These are phyloP conservation scores for Pseudochromis fuscus DNA, from an alignment of 2,797 vertebrate genomes.

Conservation along the genomic window DNA sequence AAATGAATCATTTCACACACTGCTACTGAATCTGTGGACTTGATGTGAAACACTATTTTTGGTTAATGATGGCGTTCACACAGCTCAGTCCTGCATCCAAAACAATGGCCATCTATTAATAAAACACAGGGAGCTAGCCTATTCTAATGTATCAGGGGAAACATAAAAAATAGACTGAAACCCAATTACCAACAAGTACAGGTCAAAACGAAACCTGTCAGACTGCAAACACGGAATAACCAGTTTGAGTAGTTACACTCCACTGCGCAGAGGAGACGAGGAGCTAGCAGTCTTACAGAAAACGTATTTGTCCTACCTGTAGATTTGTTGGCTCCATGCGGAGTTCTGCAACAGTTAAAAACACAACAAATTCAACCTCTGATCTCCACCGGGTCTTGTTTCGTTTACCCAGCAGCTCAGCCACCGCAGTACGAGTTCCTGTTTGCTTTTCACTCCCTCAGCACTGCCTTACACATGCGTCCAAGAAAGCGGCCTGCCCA, in stretches of 20 bases:
- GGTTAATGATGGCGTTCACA: background rate
- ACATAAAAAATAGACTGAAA: background rate
- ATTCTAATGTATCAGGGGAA: too few relatives aligned
- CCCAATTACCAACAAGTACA: background rate
- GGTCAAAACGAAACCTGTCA: conserved; percentile 34
- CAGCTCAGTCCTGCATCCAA: background rate
- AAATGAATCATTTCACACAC: conserved; percentile 14
- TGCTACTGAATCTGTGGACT: conserved; percentile 8
- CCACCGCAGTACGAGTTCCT: conserved; percentile 64
- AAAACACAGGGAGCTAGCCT: too few relatives aligned
- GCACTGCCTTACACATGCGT: conserved; percentile 43
- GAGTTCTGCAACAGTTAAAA: conserved; percentile 22
- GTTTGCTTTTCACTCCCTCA: conserved; percentile 55
- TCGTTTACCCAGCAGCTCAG: conserved; percentile 35
- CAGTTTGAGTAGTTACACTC: background rate
- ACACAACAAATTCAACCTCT: background rate
- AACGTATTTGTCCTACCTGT: conserved; percentile 75
- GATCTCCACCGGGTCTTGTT: conserved; percentile 21
- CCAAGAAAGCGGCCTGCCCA: conserved; percentile 32
- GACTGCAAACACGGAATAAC: background rate
- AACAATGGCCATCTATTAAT: background rate
- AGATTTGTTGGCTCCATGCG: conserved; percentile 84
- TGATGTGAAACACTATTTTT: conserved; percentile 13
- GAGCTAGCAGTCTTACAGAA: background rate
- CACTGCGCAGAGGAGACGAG: background rate